phyloP scores from a whole-genome alignment of 2,888 invertebrate species.

The Cryptocephalus moraei region DNA sequence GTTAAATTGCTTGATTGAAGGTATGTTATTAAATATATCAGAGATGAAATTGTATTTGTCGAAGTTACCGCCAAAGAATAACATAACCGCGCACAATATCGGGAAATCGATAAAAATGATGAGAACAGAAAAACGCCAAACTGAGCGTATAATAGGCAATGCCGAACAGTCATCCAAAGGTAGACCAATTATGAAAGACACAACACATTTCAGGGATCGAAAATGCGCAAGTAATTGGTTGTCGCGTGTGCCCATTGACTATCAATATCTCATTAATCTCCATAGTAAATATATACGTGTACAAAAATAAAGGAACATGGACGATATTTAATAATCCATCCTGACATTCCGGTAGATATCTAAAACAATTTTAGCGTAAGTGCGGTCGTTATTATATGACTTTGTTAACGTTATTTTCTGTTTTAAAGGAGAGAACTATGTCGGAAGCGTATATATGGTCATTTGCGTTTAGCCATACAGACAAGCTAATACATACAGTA shows the following conservation, averaged over 20 bases:
- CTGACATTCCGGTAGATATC: constrained; percentile 28
- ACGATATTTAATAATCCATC: constrained; percentile 10
- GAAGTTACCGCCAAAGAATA: too few relatives aligned
- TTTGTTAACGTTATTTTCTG: too few relatives aligned
- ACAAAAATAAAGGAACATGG: constrained; percentile 7
- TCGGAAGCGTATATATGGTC: too few relatives aligned
- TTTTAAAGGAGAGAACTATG: too few relatives aligned
- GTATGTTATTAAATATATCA: too few relatives aligned
- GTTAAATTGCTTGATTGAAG: too few relatives aligned
- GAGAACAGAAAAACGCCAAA: neutral
- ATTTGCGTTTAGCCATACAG: too few relatives aligned
- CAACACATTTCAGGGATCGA: constrained; percentile 26
- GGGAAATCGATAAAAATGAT: too few relatives aligned
- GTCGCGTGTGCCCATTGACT: constrained; percentile 40
- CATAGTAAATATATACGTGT: constrained; percentile 2
- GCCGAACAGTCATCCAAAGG: constrained; percentile 20
- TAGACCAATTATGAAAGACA: constrained; percentile 34
- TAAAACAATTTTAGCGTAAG: constrained; percentile 31
- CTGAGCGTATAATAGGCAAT: constrained; percentile 5
- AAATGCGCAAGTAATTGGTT: constrained; percentile 32
- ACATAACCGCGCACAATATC: too few relatives aligned
- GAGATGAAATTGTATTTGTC: too few relatives aligned
- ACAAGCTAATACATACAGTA: too few relatives aligned
- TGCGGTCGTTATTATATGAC: neutral
- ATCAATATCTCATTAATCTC: constrained; percentile 17